These are phyloP conservation scores for Gobio occitaniae DNA, from an alignment of 2,797 vertebrate genomes.

Conservation along the genomic window DNA sequence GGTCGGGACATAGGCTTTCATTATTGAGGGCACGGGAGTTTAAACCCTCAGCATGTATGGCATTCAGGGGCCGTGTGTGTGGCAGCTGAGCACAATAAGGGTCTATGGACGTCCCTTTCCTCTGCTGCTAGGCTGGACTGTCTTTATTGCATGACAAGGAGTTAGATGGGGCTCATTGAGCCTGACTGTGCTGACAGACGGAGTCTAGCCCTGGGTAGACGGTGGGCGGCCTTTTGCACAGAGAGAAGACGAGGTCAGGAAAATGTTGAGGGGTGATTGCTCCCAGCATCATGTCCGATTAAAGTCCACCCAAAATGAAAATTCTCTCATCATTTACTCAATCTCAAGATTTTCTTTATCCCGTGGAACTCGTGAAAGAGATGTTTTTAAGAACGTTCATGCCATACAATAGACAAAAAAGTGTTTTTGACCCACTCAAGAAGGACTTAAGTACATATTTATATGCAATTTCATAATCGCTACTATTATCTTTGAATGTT, in stretches of 20 bases:
- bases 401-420: not conserved
- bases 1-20: conserved; percentile 60
- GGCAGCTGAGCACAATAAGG: conserved; percentile 52
- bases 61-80: conserved; percentile 54
- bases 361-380: not conserved
- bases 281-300: not conserved
- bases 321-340: not conserved
- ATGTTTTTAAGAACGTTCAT: not conserved
- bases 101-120: conserved; percentile 52
- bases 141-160: conserved; percentile 54
- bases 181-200: conserved; percentile 47
- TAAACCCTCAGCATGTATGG: conserved; percentile 65
- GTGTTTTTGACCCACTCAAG: too few species aligned
- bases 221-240: not conserved
- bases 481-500: too few species aligned
- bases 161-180: conserved; percentile 52
- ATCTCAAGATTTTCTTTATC: not conserved
- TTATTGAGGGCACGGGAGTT: conserved; percentile 68
- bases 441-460: too few species aligned
- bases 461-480: too few species aligned
- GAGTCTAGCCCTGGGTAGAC: conserved; percentile 26
- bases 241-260: conserved; percentile 19
- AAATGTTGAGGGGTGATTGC: not conserved
- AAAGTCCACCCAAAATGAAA: not conserved
- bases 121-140: conserved; percentile 46